Conservation (phyloP, 2,113 vertebrate species). For the Bubo bubo region DNA sequence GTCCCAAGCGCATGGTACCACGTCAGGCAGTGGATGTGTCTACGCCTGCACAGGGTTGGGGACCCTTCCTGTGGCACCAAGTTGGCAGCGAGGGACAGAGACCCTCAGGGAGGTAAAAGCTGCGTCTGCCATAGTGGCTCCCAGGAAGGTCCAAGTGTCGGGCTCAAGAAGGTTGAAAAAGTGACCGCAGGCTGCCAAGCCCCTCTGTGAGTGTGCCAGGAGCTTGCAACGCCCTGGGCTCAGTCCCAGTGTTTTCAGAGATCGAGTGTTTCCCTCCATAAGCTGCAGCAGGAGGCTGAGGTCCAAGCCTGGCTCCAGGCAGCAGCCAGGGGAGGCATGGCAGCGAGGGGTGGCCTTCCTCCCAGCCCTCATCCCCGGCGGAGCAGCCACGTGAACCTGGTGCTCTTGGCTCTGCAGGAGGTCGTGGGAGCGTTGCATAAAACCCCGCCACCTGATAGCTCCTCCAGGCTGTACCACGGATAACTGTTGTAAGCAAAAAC, state of each 20-base stretch:
- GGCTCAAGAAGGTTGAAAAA: neutral
- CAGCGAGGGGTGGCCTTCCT: neutral
- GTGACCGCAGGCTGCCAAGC: neutral
- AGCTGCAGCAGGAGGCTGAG: neutral
- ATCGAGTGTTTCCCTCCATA: rapidly evolving
- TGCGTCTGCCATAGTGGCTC: neutral
- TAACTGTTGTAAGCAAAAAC: neutral
- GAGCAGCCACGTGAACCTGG: neutral
- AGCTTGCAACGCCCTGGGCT: neutral
- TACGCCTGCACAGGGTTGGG: rapidly evolving
- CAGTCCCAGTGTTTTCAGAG: neutral
- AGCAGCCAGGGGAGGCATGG: neutral
- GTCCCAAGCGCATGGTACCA: neutral
- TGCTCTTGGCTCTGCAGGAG: neutral
- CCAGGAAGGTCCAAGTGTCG: neutral
- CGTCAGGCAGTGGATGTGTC: neutral
- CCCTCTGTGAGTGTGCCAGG: neutral
- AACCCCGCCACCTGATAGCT: neutral
- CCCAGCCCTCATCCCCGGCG: neutral
- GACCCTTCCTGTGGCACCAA: neutral
- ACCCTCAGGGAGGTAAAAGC: neutral
- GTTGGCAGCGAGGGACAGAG: neutral
- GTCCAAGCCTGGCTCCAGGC: rapidly evolving
- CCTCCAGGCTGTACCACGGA: neutral
- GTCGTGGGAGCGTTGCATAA: neutral